Evolutionary conservation across 2,797 vertebrate species (phyloP), one percentile per base, ranked within the genome.

Genomic region (Rhinatrema bivittatum): DNA sequence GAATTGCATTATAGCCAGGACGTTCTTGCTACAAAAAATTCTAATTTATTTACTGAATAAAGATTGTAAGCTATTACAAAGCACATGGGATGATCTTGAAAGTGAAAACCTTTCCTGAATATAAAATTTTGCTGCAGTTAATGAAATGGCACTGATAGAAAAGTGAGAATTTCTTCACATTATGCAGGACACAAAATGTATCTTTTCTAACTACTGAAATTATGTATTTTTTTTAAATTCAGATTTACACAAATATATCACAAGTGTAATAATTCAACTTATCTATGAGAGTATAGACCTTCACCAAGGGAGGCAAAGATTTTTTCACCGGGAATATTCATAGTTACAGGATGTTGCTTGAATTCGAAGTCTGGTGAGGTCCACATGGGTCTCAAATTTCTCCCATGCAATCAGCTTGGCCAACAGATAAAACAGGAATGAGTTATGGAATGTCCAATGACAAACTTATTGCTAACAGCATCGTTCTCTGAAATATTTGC

Each of bases 11-110:
- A 64, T 69, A 79, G 72, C 75, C 62, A 65, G 67, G 56, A 46
- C 74, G 58, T 57, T 69, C 70, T 78, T 57, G 72, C 78, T 82
- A 82, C 66, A 82, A 81, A 79, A 78, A 22, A 42, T 42, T 71
- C 70, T 72, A 69, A 52, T 32, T 8, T 50, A 53, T 50, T 60
- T 53, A 68, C 54, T 50, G 70, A 65, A 51, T 32, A 65, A 71
- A 42, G 46, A 56, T 48, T 42, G n/a, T 60, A 52, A 68, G 70
- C 56, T 19, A 30, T 53, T 27, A 57, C 3, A 6, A 73, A 75
- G 75, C 54, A 38, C 37, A 36, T 47, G 56, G 56, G 55, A 32
- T 22, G 59, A 39, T 50, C 44, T 46, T 25, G 39, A 10, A 59
- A 46, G 22, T 19, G 42, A 33, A 14, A 16, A n/a, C n/a, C n/a